Conservation (phyloP, 1,140 invertebrate genomes). For the Oedothorax gibbosus region DNA sequence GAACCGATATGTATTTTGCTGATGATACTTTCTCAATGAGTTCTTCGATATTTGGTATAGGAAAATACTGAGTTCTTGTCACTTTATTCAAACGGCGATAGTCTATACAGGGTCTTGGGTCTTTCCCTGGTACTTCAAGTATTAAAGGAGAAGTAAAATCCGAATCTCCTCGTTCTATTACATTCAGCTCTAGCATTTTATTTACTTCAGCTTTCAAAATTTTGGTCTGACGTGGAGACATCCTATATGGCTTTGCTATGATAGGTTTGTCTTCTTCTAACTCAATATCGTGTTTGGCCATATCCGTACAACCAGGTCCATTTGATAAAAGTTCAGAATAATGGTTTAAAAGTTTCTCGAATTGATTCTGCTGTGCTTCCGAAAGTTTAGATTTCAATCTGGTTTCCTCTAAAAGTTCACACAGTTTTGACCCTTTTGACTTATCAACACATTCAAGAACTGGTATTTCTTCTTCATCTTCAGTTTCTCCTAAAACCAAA, state of each 20-base stretch:
- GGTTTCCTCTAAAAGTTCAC: neutral
- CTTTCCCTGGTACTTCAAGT: constrained; percentile 6
- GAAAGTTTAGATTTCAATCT: neutral
- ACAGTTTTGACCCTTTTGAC: neutral
- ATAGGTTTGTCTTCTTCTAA: neutral
- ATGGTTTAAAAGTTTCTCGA: neutral
- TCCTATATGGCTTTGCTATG: neutral
- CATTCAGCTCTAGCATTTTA: constrained; percentile 24
- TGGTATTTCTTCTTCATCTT: neutral
- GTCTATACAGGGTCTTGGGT: constrained; percentile 69
- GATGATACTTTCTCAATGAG: neutral
- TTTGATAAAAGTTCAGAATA: constrained; percentile 11
- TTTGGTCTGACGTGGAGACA: neutral
- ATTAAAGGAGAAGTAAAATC: constrained; percentile 36
- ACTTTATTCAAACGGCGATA: constrained; percentile 69
- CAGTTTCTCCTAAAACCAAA: neutral
- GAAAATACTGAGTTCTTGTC: constrained; percentile 70
- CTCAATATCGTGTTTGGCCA: neutral
- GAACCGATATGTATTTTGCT: neutral
- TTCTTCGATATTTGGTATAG: constrained; percentile 70
- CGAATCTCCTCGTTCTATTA: constrained; percentile 18
- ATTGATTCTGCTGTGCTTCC: neutral
- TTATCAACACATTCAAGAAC: neutral
- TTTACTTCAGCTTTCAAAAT: constrained; percentile 36
- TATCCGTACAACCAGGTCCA: constrained; percentile 10